These are phyloP conservation scores for Gorsachius magnificus DNA, from an alignment of 2,797 vertebrate genomes.

Conservation along the genomic window DNA sequence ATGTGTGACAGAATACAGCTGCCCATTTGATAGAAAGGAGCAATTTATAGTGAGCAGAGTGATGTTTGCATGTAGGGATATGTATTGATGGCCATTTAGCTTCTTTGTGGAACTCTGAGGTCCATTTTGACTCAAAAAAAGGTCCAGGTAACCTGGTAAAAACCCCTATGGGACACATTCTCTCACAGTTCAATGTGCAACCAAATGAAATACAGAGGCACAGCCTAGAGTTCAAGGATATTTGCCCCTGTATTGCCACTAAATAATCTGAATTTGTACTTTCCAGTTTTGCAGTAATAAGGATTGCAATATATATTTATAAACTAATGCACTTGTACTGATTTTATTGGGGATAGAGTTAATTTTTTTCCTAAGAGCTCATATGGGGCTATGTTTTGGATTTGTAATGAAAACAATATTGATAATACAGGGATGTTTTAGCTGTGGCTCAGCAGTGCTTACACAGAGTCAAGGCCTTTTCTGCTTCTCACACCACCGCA, in stretches of 20 bases:
- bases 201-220: not conserved
- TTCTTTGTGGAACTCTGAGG: not conserved
- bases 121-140: not conserved
- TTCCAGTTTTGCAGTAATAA: not conserved
- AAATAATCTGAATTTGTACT: not conserved
- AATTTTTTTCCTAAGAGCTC: not conserved
- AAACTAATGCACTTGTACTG: not conserved
- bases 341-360: not conserved
- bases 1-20: not conserved
- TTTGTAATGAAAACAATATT: not conserved
- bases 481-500: no score
- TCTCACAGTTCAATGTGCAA: not conserved
- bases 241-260: not conserved
- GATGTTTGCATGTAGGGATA: not conserved
- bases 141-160: not conserved
- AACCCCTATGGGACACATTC: not conserved
- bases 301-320: not conserved
- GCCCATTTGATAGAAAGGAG: not conserved
- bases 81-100: not conserved
- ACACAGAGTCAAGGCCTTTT: no score
- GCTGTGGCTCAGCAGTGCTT: not conserved
- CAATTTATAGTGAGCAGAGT: not conserved
- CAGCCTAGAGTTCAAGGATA: not conserved
- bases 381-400: not conserved
- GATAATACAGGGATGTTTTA: not conserved